These are phyloP conservation scores for Bombylius discolor DNA, from an alignment of 2,888 invertebrate species.

Conservation along the genomic window DNA sequence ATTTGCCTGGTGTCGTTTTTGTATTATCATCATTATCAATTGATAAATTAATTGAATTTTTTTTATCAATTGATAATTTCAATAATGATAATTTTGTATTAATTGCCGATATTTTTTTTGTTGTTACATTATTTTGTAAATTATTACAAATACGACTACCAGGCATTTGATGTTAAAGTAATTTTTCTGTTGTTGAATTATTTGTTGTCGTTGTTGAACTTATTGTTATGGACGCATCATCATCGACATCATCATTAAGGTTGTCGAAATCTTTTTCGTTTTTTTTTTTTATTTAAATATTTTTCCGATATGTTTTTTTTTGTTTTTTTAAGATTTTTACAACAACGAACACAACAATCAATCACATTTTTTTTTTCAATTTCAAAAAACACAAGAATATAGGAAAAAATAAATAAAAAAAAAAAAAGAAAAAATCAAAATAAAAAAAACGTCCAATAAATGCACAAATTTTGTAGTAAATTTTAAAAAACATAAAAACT, in stretches of 20 bases:
- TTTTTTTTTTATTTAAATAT: neutral
- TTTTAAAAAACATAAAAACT: no score
- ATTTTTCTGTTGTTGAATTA: conserved; percentile 15
- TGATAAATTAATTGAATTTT: no score
- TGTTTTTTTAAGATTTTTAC: neutral
- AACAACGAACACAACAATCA: neutral
- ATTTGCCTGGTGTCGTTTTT: no score
- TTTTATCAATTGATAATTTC: no score
- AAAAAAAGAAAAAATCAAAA: neutral
- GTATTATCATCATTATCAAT: neutral
- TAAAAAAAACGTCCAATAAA: no score
- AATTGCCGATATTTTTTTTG: neutral
- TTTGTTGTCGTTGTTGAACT: conserved; percentile 14
- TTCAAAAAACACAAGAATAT: neutral
- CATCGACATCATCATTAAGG: conserved; percentile 6
- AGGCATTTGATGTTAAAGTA: conserved; percentile 14
- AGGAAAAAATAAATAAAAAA: neutral
- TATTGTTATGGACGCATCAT: conserved; percentile 13
- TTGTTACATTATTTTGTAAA: neutral
- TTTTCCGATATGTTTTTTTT: neutral
- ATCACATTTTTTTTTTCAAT: neutral
- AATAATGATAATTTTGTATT: neutral
- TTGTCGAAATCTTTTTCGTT: conserved; percentile 9
- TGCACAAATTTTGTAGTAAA: no score
- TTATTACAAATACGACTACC: neutral